Conservation (phyloP, 2,888 invertebrate species). For the Lacanobia wlatinum region DNA sequence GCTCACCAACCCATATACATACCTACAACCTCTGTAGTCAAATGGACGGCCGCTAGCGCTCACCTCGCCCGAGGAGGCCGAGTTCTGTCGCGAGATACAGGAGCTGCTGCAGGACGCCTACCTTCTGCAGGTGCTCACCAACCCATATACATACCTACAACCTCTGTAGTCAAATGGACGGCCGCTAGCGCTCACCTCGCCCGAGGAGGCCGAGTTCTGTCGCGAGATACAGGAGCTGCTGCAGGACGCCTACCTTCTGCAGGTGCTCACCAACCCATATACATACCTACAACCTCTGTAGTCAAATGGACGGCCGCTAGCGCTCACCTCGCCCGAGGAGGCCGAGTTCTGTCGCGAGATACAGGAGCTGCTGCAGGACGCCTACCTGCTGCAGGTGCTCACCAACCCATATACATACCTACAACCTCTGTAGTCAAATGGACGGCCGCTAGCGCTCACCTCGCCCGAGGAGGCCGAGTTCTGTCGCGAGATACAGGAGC, state of each 20-base stretch:
- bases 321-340: conserved; percentile 95
- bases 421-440: background rate
- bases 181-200: conserved; percentile 94
- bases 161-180: background rate
- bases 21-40: background rate
- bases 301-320: too few species aligned
- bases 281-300: background rate
- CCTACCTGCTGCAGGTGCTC: conserved; percentile 93
- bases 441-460: too few species aligned
- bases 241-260: conserved; percentile 95
- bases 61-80: conserved; percentile 96
- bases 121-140: conserved; percentile 89
- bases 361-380: conserved; percentile 95
- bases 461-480: conserved; percentile 97
- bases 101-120: conserved; percentile 96
- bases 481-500: conserved; percentile 94
- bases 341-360: conserved; percentile 96
- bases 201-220: conserved; percentile 96
- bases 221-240: conserved; percentile 95
- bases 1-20: background rate
- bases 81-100: conserved; percentile 95
- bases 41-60: too few species aligned
- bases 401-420: background rate
- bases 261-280: conserved; percentile 71
- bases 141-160: background rate